Base-by-base conservation (phyloP, 2,113 vertebrate species). In the Cyprinodon tularosa region DNA sequence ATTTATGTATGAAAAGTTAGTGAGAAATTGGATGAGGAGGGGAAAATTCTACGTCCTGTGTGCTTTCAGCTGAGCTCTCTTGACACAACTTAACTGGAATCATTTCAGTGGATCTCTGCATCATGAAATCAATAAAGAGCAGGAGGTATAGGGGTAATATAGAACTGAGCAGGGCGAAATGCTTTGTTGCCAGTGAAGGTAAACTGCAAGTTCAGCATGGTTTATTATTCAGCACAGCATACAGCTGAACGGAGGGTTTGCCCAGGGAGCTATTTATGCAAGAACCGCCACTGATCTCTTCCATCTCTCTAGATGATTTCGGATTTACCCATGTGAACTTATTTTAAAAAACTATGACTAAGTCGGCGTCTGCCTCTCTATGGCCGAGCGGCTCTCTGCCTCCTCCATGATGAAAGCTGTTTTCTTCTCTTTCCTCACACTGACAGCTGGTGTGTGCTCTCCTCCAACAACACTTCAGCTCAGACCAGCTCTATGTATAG, bases 381-480 rank as follows among this genome's bases (percentile, higher is more conserved):
- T 85, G 74, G 85, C 84, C 77, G 65, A 13, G 60, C 86, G 77
- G 73, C 87, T 57, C 38, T 14, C 63, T 84, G 83, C 77, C 78
- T 87, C 87, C 67, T 76, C 73, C 45, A 66, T 68, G 83, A 85
- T 87, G 88, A 89, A 90, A 90, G 90, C 90, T 88, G 90, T 90
- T 90, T 90, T 90, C 84, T 84, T 82, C 84, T 80, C 85, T 75
- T 78, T 88, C 86, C 83, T 78, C 82, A 80, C 86, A 88, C 72
- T 86, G 90, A 90, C 92, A 92, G 91, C 91, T 91, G 89, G 90
- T 88, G 82, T 86, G 80, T 80, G 86, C 84, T 88, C 87, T 72
- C 83, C 86, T 88, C 85, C 86, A 79, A 82, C 87, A 86, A 84
- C 90, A 89, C 91, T 90, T 88, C 88, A 86, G 86, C 90, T 80